Conservation (phyloP, 2,797 vertebrate species). For the Phalanger gymnotis region DNA sequence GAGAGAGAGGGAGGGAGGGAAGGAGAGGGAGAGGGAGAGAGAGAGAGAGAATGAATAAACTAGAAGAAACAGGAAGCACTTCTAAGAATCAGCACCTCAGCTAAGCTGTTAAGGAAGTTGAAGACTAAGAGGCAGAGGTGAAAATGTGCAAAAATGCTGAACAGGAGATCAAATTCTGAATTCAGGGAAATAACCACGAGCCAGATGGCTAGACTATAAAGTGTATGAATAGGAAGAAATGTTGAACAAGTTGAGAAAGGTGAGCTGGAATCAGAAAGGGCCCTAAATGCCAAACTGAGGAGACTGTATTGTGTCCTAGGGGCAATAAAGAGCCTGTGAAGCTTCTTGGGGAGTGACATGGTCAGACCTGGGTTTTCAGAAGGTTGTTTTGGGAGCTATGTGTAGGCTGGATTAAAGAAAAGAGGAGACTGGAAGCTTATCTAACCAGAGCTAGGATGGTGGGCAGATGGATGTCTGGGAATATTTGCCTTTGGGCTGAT, state of each 20-base stretch:
- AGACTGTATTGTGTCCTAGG: not conserved
- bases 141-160: not conserved
- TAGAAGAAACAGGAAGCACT: not conserved
- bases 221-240: not conserved
- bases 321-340: not conserved
- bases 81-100: not conserved
- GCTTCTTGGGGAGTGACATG: not conserved
- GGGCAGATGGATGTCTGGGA: not conserved
- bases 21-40: too few species aligned
- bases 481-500: not conserved
- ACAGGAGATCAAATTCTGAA: not conserved
- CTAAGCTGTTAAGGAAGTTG: not conserved
- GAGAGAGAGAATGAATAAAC: not conserved
- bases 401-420: not conserved
- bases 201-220: not conserved
- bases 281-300: not conserved
- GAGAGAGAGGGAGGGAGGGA: too few species aligned
- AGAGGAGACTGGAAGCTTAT: not conserved
- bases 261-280: not conserved
- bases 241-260: not conserved
- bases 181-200: not conserved
- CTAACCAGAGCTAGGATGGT: not conserved
- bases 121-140: not conserved
- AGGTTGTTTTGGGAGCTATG: not conserved
- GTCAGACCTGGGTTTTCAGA: too few species aligned